Evolutionary conservation across 2,113 vertebrate genomes (phyloP).

Genomic region (Prunella himalayana): DNA sequence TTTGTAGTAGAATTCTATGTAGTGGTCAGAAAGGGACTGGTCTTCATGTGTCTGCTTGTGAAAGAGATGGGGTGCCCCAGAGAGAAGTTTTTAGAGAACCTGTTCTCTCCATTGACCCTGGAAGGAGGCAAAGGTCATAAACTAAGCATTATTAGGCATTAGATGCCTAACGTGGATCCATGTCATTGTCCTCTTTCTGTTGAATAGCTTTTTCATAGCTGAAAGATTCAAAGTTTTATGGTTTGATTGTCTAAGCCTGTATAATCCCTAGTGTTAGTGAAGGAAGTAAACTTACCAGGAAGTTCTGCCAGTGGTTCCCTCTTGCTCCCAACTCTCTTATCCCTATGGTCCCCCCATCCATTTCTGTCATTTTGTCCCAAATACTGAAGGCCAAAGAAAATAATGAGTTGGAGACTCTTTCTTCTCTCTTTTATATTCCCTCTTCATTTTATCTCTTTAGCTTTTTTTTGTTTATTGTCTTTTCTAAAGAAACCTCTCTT

Average conservation of each 20-base stretch:
- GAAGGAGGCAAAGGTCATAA: not conserved
- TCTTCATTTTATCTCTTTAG: not conserved
- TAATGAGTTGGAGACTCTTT: not conserved
- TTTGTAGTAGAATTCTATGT: not conserved
- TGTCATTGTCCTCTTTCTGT: not conserved
- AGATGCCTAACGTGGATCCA: not conserved
- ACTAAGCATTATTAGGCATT: not conserved
- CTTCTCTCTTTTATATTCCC: not conserved
- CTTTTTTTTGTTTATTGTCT: not conserved
- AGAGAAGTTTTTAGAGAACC: not conserved
- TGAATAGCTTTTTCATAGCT: not conserved
- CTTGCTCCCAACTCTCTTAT: not conserved
- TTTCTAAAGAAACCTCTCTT: not conserved
- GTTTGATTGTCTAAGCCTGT: not conserved
- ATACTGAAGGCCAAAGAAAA: not conserved
- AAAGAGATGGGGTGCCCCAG: not conserved
- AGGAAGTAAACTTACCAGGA: not conserved
- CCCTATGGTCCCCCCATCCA: not conserved
- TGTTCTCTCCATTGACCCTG: not conserved
- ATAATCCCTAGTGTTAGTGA: not conserved
- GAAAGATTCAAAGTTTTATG: not conserved
- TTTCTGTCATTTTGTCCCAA: not conserved
- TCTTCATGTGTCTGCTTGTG: not conserved
- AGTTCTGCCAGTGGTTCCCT: not conserved
- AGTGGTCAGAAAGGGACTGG: not conserved